Evolutionary conservation across 2,113 vertebrate genomes (phyloP).

Genomic region (Corapipo altera): DNA sequence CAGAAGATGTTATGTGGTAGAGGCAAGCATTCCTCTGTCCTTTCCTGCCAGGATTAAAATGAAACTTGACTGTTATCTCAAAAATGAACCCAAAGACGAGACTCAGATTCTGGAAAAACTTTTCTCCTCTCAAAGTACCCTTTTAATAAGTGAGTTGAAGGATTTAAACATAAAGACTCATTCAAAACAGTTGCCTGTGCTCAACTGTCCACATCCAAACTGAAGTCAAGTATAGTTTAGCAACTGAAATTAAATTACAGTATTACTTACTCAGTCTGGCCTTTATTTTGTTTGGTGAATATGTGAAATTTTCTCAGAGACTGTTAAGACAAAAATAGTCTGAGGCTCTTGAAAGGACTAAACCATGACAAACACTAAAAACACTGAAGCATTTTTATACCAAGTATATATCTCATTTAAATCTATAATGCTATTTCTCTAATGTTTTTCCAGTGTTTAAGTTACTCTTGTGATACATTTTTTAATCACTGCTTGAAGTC

Average conservation of each 20-base stretch:
- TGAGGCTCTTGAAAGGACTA: background rate
- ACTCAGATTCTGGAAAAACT: background rate
- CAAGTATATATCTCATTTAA: background rate
- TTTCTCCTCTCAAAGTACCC: background rate
- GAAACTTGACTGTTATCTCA: background rate
- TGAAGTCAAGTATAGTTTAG: background rate
- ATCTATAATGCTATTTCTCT: background rate
- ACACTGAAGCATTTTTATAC: background rate
- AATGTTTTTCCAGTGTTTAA: background rate
- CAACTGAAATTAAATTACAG: background rate
- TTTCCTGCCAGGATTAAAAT: conserved; percentile 3
- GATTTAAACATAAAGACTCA: background rate
- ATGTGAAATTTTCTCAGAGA: background rate
- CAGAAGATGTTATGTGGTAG: background rate
- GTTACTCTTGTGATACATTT: background rate
- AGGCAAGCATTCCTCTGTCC: background rate
- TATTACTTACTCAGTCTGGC: background rate
- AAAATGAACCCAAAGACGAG: background rate
- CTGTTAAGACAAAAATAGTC: background rate
- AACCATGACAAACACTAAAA: background rate
- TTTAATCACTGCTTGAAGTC: background rate
- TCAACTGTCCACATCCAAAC: background rate
- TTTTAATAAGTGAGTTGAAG: background rate
- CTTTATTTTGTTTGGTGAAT: conserved; percentile 1
- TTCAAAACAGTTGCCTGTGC: background rate